These are phyloP conservation scores for Adelognathus sp. DNA, from an alignment of 2,888 invertebrate species.

Conservation along the genomic window DNA sequence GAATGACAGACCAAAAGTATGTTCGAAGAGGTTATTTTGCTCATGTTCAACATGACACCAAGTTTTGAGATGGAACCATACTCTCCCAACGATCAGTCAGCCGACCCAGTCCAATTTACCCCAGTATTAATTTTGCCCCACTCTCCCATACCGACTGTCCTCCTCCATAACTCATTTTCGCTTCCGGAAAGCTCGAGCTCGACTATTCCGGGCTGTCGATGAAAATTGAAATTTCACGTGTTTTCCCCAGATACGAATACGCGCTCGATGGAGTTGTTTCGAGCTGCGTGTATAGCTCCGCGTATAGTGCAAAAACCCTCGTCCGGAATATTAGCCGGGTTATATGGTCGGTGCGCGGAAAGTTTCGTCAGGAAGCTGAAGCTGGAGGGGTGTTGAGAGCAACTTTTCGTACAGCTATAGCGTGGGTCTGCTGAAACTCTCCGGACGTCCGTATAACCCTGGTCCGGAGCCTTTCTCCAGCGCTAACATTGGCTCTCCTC, in stretches of 20 bases:
- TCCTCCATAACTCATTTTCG: no score
- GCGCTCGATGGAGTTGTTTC: neutral
- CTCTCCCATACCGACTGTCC: no score
- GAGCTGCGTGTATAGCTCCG: no score
- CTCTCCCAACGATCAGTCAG: no score
- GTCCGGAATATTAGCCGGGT: neutral
- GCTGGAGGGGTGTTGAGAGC: constrained; percentile 23
- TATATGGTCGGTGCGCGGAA: constrained; percentile 8
- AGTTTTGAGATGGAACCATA: no score
- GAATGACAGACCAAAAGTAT: no score
- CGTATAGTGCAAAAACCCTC: neutral
- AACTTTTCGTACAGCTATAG: neutral
- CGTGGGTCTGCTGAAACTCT: constrained; percentile 16
- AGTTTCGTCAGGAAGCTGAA: constrained; percentile 25
- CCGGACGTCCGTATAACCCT: neutral
- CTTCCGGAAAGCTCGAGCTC: neutral
- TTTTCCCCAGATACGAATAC: neutral
- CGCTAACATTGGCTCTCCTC: neutral
- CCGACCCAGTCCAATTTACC: no score
- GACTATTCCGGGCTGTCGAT: neutral
- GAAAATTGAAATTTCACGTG: constrained; percentile 26
- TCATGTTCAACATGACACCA: no score
- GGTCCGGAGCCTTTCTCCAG: neutral
- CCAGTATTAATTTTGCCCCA: no score
- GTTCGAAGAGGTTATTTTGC: no score